phyloP scores from a whole-genome alignment of 2,113 vertebrate genomes.

The Myxocyprinus asiaticus region DNA sequence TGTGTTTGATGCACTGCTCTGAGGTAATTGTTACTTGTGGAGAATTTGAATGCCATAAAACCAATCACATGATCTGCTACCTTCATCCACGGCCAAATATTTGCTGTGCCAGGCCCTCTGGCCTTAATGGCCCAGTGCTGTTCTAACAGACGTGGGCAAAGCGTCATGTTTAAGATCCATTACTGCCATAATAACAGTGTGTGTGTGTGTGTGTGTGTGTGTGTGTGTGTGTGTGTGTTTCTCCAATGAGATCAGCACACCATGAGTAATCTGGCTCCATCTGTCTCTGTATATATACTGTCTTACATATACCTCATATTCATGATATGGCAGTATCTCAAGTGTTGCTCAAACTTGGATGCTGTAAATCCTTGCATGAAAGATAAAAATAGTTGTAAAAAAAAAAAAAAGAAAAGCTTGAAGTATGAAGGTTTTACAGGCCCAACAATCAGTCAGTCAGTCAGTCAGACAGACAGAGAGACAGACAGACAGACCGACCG shows the following conservation, averaged over 20 bases:
- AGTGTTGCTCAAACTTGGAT: no score
- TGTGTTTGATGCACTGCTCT: constrained; percentile 6
- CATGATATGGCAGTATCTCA: no score
- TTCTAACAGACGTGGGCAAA: constrained; percentile 11
- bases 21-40: constrained; percentile 22
- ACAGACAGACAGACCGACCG: no score
- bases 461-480: no score
- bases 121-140: constrained; percentile 36
- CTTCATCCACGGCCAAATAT: constrained; percentile 46
- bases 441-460: no score
- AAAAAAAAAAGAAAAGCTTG: no score
- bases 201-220: background rate
- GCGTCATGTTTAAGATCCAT: background rate
- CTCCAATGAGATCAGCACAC: no score
- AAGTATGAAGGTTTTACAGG: no score
- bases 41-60: constrained; percentile 44
- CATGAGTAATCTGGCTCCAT: background rate
- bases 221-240: no score
- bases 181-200: background rate
- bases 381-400: no score
- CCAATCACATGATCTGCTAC: constrained; percentile 41
- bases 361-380: no score
- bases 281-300: background rate
- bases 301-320: no score
- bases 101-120: constrained; percentile 16